Evolutionary conservation across 2,888 invertebrate genomes (phyloP).

Genomic region (Acronicta psi): DNA sequence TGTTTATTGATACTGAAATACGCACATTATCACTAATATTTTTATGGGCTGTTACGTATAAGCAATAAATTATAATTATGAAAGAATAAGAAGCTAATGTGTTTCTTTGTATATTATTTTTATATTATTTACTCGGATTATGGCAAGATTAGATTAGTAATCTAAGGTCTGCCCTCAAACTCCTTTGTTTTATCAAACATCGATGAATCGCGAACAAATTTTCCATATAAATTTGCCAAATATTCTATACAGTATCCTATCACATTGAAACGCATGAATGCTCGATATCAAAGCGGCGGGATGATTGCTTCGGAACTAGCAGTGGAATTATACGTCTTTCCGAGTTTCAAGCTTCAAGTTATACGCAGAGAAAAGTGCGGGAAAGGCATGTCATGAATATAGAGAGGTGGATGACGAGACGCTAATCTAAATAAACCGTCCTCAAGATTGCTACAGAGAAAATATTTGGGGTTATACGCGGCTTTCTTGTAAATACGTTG

Average conservation of each 20-base stretch:
- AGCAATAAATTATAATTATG: too few relatives aligned
- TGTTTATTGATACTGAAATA: too few relatives aligned
- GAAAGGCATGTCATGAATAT: slow-evolving; percentile 70
- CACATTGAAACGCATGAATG: slow-evolving; percentile 53
- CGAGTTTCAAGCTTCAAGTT: slow-evolving; percentile 60
- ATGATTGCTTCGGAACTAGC: slow-evolving; percentile 57
- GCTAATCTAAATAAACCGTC: slow-evolving; percentile 75
- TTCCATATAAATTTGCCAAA: slow-evolving; percentile 2
- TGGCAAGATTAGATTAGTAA: too few relatives aligned
- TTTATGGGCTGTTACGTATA: too few relatives aligned
- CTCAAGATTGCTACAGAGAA: slow-evolving; percentile 63
- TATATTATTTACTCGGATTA: too few relatives aligned
- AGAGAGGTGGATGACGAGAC: slow-evolving; percentile 65
- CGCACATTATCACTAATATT: too few relatives aligned
- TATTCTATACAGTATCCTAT: slow-evolving; percentile 27
- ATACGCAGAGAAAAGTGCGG: slow-evolving; percentile 61
- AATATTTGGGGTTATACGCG: slow-evolving; percentile 66
- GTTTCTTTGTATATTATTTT: too few relatives aligned
- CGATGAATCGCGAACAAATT: slow-evolving; percentile 14
- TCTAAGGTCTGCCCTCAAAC: background rate
- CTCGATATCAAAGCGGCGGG: slow-evolving; percentile 53
- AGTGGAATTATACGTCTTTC: slow-evolving; percentile 64
- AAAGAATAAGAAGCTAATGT: too few relatives aligned
- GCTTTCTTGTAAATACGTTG: slow-evolving; percentile 58
- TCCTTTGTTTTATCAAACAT: slow-evolving; percentile 16